A percentile compares a stretch with the other conserved stretches of the same genome.
Conservation (phyloP, 2,888 invertebrate species). For the Phrixothrix hirtus region DNA sequence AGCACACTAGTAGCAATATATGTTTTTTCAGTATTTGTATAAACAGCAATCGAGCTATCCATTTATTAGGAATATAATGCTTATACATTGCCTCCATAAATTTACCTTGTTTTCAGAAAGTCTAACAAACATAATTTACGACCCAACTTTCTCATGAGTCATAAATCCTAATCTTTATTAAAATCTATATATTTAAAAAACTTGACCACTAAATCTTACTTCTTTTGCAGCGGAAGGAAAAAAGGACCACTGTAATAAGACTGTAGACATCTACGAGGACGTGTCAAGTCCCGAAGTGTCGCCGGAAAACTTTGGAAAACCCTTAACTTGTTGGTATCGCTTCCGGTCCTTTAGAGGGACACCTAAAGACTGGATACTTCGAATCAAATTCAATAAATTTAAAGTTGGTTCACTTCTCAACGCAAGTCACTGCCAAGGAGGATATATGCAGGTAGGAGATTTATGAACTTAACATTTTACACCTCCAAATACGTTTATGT, state of each 20-base stretch:
- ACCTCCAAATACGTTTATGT: too few species aligned
- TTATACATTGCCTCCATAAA: slow-evolving; percentile 1
- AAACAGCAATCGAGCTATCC: background rate
- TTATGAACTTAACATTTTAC: too few species aligned
- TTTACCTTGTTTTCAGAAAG: background rate
- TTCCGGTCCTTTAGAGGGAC: slow-evolving; percentile 86
- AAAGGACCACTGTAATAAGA: slow-evolving; percentile 90
- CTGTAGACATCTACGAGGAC: slow-evolving; percentile 91
- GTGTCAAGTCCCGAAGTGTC: slow-evolving; percentile 87
- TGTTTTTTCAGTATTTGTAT: background rate
- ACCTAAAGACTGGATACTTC: slow-evolving; percentile 86
- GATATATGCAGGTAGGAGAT: slow-evolving; percentile 81
- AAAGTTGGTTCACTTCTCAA: slow-evolving; percentile 87
- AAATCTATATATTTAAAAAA: background rate
- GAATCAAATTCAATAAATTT: slow-evolving; percentile 89
- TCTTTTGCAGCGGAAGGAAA: slow-evolving; percentile 63
- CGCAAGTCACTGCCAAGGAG: slow-evolving; percentile 85
- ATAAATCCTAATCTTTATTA: slow-evolving; percentile 6
- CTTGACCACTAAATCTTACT: slow-evolving; percentile 1
- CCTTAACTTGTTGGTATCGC: slow-evolving; percentile 88
- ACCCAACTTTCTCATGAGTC: background rate
- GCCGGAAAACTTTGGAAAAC: slow-evolving; percentile 78
- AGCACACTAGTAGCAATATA: background rate
- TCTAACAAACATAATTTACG: background rate
- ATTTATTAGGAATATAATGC: background rate